Evolutionary conservation across 2,888 invertebrate species (phyloP).

Genomic region (Heliconius charithonia): DNA sequence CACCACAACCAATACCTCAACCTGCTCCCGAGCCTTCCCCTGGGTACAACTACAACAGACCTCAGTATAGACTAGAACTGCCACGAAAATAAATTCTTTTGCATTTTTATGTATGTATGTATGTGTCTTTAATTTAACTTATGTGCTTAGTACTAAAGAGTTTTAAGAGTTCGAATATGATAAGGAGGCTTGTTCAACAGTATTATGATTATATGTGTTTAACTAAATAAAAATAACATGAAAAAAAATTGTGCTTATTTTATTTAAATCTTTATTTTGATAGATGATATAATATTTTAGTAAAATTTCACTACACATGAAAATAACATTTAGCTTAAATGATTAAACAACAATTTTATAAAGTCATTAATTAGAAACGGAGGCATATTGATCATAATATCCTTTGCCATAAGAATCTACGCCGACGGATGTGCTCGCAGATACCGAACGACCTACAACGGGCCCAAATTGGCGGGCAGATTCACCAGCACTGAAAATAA

Average conservation of each 20-base stretch:
- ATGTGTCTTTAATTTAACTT: neutral
- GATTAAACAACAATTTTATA: neutral
- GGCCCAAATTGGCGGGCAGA: constrained; percentile 56
- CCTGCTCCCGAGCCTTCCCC: constrained; percentile 55
- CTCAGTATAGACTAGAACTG: constrained; percentile 72
- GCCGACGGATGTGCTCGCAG: constrained; percentile 60
- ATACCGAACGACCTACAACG: constrained; percentile 53
- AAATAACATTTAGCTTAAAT: neutral
- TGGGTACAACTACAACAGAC: constrained; percentile 74
- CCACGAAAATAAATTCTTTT: constrained; percentile 65
- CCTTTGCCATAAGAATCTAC: constrained; percentile 62
- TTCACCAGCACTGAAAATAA: constrained; percentile 58
- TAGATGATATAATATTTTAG: neutral
- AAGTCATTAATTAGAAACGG: constrained; percentile 49
- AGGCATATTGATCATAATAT: constrained; percentile 62
- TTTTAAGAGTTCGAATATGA: constrained; percentile 35
- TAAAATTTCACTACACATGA: neutral
- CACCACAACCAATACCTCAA: constrained; percentile 52
- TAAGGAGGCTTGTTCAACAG: constrained; percentile 41
- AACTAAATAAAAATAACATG: constrained; percentile 21
- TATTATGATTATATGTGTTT: constrained; percentile 34
- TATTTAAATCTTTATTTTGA: neutral
- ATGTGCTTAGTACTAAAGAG: neutral
- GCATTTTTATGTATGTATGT: neutral
- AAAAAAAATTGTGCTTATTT: neutral